Base-by-base conservation (phyloP, 2,113 vertebrate genomes). In the Esox niger region DNA sequence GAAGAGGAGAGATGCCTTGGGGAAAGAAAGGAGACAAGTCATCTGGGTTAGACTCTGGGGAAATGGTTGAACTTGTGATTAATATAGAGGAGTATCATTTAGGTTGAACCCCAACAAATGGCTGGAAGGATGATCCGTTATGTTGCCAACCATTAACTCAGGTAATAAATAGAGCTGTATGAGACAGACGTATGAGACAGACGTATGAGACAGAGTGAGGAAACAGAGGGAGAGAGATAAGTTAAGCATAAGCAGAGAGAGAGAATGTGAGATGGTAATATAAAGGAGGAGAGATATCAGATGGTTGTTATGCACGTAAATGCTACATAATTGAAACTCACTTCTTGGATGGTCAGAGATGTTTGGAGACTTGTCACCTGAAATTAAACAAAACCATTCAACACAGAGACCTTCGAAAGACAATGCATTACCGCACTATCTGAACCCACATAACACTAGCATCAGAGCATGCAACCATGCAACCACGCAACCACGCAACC, bases 291-390 rank as follows among this genome's bases (percentile, higher is more conserved):
- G 35, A 11, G 35, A 11, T 5, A 38, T 6, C 5, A 11, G 35
- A 38, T 38, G 35, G 35, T 6, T 6, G 35, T 5, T 2, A 27
- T 66, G n/a, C 57, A 64, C 30, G 2, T 69, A 70, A n/a, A 25
- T 29, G 43, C 32, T 32, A 9, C 67, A 52, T 2, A 32, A 58
- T 70, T 71, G 11, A 69, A 49, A 84, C 87, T 84, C 47, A 88
- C 88, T 71, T 27, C 61, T 85, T n/a, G 62, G 56, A 47, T 64
- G 80, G 65, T 82, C 75, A 38, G 35, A 38, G 5, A 38, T 5
- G 35, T 5, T 6, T 5, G 11, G 35, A 38, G 35, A 38, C 35
- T 27, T 10, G 79, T 82, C 81, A 81, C 88, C 88, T 89, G 69
- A 69, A 70, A 59, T 23, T 66, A 29, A 43, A 20, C 33, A 46